These are phyloP conservation scores for Bombus balteatus DNA, from an alignment of 1,140 invertebrate species.

Conservation along the genomic window DNA sequence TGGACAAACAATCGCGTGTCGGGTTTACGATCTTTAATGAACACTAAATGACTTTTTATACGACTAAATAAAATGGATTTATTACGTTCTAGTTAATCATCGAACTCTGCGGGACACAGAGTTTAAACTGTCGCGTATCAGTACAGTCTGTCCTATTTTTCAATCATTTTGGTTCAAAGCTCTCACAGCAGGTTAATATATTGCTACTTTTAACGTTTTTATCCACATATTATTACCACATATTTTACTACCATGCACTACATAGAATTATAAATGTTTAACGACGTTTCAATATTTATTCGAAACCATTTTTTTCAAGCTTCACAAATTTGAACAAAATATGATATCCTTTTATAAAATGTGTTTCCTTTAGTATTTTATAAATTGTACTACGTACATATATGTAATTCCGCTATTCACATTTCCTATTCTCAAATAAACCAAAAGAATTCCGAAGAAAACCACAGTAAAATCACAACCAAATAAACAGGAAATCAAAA, in stretches of 20 bases:
- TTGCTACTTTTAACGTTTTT: not conserved
- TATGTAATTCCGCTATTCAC: no score
- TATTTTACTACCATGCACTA: not conserved
- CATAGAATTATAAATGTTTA: not conserved
- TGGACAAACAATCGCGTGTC: constrained; percentile 49
- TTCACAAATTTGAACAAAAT: no score
- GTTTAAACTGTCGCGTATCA: not conserved
- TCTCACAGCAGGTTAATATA: not conserved
- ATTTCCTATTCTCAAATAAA: not conserved
- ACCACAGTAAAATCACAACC: not conserved
- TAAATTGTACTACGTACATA: not conserved
- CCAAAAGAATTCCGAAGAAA: not conserved
- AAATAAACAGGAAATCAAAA: not conserved
- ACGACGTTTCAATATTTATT: not conserved
- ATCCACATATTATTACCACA: not conserved
- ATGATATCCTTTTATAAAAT: no score
- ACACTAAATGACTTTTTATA: constrained; percentile 49
- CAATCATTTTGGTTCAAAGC: not conserved
- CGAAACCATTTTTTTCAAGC: not conserved
- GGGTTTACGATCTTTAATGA: constrained; percentile 59
- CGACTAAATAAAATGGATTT: constrained; percentile 57
- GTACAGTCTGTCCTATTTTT: not conserved
- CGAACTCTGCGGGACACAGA: constrained; percentile 22
- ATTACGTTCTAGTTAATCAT: constrained; percentile 17
- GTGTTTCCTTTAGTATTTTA: not conserved